Percentiles rank a stretch among this genome's conserved stretches.
These are phyloP conservation scores for Acheta domesticus DNA, from an alignment of 2,888 invertebrate species.

Conservation along the genomic window DNA sequence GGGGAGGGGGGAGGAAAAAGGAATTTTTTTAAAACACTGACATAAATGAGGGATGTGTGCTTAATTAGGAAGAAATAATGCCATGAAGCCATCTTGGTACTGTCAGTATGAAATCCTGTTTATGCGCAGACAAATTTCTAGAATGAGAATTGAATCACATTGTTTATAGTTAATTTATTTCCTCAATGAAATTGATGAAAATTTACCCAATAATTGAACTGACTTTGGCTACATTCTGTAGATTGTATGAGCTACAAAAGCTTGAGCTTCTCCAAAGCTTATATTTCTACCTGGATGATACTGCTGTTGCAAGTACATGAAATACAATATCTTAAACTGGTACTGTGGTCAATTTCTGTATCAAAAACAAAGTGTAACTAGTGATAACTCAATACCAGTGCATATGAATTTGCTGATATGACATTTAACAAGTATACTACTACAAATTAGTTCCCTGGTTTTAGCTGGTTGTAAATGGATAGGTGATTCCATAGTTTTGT, in stretches of 20 bases:
- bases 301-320: conserved; percentile 18
- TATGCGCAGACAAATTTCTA: conserved; percentile 6
- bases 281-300: conserved; percentile 11
- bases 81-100: neutral
- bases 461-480: conserved; percentile 18
- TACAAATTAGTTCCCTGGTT: conserved; percentile 18
- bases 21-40: conserved; percentile 9
- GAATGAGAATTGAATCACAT: conserved; percentile 18
- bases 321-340: conserved; percentile 21
- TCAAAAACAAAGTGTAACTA: conserved; percentile 18
- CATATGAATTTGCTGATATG: conserved; percentile 4
- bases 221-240: conserved; percentile 18
- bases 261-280: conserved; percentile 10
- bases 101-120: neutral
- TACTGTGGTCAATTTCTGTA: neutral
- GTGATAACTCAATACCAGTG: neutral
- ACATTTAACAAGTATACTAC: conserved; percentile 19
- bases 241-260: conserved; percentile 19
- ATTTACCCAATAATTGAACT: conserved; percentile 2
- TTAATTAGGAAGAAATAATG: conserved; percentile 5
- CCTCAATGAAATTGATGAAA: neutral
- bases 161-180: neutral
- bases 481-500: conserved; percentile 7
- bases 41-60: conserved; percentile 18
- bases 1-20: neutral